Evolutionary conservation across 2,888 invertebrate genomes (phyloP), one percentile per base, ranked within the genome.

Genomic region (Leptarthrus brevirostris): DNA sequence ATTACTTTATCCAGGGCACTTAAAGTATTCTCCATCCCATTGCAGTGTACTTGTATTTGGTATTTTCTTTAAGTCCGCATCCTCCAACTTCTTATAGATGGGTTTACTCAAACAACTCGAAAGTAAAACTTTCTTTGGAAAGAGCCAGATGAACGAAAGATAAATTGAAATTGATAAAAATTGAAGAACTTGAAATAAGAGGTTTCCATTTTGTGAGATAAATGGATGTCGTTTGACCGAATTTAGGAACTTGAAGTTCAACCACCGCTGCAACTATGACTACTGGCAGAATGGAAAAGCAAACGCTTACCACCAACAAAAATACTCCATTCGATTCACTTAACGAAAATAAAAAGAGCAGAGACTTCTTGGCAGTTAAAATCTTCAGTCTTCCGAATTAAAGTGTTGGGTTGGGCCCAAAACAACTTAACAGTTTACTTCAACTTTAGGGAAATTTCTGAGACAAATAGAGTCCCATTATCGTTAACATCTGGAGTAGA

Each of bases 151-250:
- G 69, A 69, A 69, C 26, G 47, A 52, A 49, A 69, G 69, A 69
- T 69, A 69, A 69, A 69, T 69, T 69, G 69, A 69, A 69, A 69
- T 69, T 69, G 69, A 69, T 69, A 69, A 69, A 69, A 69, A 69
- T 69, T 69, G 69, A 69, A 69, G 30, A 52, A 26, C 52, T 52
- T 49, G 52, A 69, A 52, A 34, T 22, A 22, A 47, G 34, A 47
- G 47, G 34, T 49, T 26, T 66, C 47, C 66, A 49, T 24, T 49
- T 20, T 14, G 47, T 1, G 52, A 69, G 69, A 69, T 69, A 69
- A 69, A 69, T 69, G 52, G 52, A 34, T 24, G 69, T 52, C 69
- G 52, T 69, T 69, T 69, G 69, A 52, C 69, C 34, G 14, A 22
- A 30, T 12, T 34, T 14, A n/a, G 3, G 22, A n/a, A 6, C n/a